Percentiles rank a stretch among this genome's conserved stretches.
Conservation (phyloP, 2,888 invertebrate species). For the Mythimna vitellina region DNA sequence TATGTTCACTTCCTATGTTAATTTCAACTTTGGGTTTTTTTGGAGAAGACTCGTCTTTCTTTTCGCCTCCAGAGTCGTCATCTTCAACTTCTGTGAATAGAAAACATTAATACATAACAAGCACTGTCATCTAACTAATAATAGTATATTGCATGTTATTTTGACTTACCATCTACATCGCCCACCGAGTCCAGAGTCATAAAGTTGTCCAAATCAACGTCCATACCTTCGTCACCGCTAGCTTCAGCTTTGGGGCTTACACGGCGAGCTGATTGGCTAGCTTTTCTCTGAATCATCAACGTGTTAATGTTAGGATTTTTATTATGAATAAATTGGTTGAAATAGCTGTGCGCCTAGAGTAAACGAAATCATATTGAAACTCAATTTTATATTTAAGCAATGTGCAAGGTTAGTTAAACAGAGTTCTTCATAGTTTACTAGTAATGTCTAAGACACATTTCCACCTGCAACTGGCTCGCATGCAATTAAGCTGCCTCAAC, state of each 20-base stretch:
- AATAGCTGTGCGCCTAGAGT: neutral
- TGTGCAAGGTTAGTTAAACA: neutral
- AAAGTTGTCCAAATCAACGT: conserved; percentile 95
- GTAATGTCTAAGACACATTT: no score
- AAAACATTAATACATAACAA: neutral
- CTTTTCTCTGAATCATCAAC: conserved; percentile 76
- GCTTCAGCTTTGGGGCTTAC: conserved; percentile 91
- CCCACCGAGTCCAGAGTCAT: conserved; percentile 97
- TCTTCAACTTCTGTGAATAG: conserved; percentile 88
- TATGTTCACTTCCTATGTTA: conserved; percentile 94
- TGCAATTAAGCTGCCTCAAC: no score
- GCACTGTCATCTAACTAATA: neutral
- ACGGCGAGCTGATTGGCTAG: conserved; percentile 79
- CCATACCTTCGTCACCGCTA: conserved; percentile 93
- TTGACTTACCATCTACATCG: conserved; percentile 93
- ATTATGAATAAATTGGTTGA: neutral
- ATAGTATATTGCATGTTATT: neutral
- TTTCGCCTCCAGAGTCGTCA: conserved; percentile 90
- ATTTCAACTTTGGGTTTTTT: conserved; percentile 92
- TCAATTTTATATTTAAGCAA: neutral
- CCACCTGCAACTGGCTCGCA: no score
- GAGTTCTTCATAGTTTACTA: no score
- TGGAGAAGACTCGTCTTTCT: conserved; percentile 88
- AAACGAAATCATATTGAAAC: no score
- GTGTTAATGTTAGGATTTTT: neutral